These are phyloP conservation scores for Alca torda DNA, from an alignment of 2,797 vertebrate genomes.

Conservation along the genomic window DNA sequence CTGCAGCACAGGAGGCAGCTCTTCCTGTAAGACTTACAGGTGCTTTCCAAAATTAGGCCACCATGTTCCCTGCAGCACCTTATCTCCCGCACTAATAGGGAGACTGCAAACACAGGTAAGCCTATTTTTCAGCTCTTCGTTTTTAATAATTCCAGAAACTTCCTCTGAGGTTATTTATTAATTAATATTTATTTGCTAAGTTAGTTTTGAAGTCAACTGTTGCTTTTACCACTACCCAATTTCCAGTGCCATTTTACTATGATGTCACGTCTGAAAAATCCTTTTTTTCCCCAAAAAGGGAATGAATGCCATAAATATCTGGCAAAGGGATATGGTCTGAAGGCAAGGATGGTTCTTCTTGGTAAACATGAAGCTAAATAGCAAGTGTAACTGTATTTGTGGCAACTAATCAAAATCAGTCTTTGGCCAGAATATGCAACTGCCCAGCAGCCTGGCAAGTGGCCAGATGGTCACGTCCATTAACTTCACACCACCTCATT, in stretches of 20 bases:
- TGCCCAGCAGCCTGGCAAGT: not conserved
- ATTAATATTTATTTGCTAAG: not conserved
- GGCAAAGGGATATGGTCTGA: not conserved
- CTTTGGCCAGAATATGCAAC: not conserved
- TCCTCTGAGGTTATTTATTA: not conserved
- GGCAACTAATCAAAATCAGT: not conserved
- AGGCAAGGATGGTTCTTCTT: not conserved
- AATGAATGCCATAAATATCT: not conserved
- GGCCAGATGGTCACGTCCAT: not conserved
- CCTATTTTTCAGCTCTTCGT: not conserved
- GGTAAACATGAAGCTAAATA: not conserved
- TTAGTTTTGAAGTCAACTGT: not conserved
- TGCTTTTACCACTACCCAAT: not conserved
- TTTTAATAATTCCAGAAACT: not conserved
- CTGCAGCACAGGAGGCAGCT: not conserved
- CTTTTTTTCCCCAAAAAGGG: not conserved
- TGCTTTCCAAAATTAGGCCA: not conserved
- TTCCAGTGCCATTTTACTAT: not conserved
- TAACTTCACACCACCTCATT: not conserved
- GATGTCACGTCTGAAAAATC: not conserved
- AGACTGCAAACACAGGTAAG: not conserved
- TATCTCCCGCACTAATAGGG: not conserved
- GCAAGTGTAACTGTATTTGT: not conserved
- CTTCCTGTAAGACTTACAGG: not conserved
- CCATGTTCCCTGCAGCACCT: not conserved